Evolutionary conservation across 1,140 invertebrate species (phyloP).

Genomic region (Oryctes rhinoceros): DNA sequence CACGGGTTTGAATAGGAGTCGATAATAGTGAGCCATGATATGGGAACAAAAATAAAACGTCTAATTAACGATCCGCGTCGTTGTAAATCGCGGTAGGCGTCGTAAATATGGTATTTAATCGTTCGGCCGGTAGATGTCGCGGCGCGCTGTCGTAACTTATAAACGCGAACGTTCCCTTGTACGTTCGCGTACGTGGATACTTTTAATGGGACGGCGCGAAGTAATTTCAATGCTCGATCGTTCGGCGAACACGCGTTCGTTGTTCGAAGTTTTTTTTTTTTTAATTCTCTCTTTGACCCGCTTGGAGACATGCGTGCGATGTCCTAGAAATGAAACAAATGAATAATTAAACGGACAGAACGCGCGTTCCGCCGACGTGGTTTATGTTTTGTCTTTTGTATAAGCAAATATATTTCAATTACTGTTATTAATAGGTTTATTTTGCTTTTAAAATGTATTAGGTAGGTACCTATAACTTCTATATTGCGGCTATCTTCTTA

Average conservation of each 20-base stretch:
- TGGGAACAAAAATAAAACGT: conserved; percentile 5
- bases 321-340: conserved; percentile 1
- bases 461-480: too few species aligned
- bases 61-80: conserved; percentile 21
- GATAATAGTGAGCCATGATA: background rate
- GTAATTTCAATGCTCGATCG: conserved; percentile 1
- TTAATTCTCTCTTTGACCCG: background rate
- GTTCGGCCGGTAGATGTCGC: conserved; percentile 8
- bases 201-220: background rate
- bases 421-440: too few species aligned
- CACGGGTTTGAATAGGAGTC: background rate
- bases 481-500: too few species aligned
- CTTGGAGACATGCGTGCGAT: background rate
- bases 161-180: background rate
- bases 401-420: background rate
- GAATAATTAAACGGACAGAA: background rate
- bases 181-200: background rate
- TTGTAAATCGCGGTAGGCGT: conserved; percentile 28
- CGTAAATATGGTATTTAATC: conserved; percentile 25
- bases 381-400: background rate
- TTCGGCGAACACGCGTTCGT: background rate
- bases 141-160: background rate
- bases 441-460: too few species aligned
- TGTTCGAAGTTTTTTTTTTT: background rate
- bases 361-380: background rate